These are phyloP conservation scores for Hoplodrina ambigua DNA, from an alignment of 2,888 invertebrate genomes.

Conservation along the genomic window DNA sequence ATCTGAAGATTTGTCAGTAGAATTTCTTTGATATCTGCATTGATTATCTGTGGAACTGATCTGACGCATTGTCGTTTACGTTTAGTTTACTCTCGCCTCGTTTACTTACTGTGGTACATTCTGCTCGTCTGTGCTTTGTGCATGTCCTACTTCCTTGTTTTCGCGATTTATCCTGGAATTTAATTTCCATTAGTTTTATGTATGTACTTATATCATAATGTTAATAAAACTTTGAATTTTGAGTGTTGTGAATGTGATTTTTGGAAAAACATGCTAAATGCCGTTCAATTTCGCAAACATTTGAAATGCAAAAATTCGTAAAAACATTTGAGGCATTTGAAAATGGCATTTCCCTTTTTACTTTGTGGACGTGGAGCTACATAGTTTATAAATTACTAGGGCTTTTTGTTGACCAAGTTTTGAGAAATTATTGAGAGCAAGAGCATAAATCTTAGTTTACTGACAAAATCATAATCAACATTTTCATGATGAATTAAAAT, in stretches of 20 bases:
- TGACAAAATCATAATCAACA: background rate
- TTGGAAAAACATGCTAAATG: constrained; percentile 7
- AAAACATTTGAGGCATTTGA: constrained; percentile 35
- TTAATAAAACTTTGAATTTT: constrained; percentile 15
- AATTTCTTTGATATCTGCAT: background rate
- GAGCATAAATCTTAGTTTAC: background rate
- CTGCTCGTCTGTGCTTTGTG: constrained; percentile 26
- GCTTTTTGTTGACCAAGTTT: background rate
- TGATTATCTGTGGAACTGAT: background rate
- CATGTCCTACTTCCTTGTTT: constrained; percentile 30
- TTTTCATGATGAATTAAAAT: background rate
- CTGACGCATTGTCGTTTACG: background rate
- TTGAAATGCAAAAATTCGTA: constrained; percentile 40
- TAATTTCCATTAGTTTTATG: constrained; percentile 30
- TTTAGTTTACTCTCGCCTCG: background rate
- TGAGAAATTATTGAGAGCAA: background rate
- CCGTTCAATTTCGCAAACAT: constrained; percentile 37
- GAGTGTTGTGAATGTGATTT: constrained; percentile 31
- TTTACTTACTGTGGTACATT: background rate
- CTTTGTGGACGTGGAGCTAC: constrained; percentile 66
- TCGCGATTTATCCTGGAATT: constrained; percentile 31
- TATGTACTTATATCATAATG: constrained; percentile 35
- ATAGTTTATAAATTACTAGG: constrained; percentile 10
- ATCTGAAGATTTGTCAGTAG: background rate
- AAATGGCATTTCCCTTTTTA: constrained; percentile 58